These are phyloP conservation scores for Peromyscus maniculatus DNA, from an alignment of 2,113 vertebrate genomes.

Conservation along the genomic window DNA sequence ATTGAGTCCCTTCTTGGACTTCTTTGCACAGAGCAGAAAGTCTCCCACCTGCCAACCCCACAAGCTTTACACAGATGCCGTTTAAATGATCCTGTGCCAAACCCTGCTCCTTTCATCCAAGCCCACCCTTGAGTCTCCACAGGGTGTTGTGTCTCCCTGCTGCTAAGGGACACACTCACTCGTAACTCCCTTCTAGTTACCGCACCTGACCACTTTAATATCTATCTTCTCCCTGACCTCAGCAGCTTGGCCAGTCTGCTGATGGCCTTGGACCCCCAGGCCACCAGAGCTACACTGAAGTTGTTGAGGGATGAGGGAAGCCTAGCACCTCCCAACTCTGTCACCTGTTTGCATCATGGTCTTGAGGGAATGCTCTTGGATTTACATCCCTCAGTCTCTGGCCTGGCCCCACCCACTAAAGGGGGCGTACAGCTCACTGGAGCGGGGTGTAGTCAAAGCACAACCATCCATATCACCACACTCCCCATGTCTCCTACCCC, in stretches of 20 bases:
- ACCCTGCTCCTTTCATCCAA: background rate
- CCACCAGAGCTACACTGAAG: background rate
- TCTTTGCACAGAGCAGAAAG: background rate
- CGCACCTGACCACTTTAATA: background rate
- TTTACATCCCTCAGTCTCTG: background rate
- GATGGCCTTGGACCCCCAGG: background rate
- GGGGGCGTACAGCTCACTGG: background rate
- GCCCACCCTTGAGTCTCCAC: background rate
- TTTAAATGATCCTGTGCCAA: background rate
- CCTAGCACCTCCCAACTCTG: background rate
- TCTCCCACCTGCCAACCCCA: too few relatives aligned
- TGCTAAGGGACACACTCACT: background rate
- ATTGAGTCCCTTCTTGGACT: background rate
- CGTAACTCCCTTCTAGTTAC: background rate
- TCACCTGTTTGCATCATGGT: background rate
- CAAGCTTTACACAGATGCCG: background rate
- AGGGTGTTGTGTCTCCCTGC: background rate
- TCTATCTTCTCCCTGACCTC: background rate
- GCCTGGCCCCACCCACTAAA: too few relatives aligned
- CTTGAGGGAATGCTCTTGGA: rapidly evolving
- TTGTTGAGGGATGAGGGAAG: background rate
- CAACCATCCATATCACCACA: background rate
- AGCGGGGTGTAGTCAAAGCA: rapidly evolving
- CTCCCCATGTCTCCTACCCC: background rate
- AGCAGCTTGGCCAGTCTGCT: background rate